Evolutionary conservation across 2,113 vertebrate species (phyloP).

Genomic region (Pycnonotus jocosus): DNA sequence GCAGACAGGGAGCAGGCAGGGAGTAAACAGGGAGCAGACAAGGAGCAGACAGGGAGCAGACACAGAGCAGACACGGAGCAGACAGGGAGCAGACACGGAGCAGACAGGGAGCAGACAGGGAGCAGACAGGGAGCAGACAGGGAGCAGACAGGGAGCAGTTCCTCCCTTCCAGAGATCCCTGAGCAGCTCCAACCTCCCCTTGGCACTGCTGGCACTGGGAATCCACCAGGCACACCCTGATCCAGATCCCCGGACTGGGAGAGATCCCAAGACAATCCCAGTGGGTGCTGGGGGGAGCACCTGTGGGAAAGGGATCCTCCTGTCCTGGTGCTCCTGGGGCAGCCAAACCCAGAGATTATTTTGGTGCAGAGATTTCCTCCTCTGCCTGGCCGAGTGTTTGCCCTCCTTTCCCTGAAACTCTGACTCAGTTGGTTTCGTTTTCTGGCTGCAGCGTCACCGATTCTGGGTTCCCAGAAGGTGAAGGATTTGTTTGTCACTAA

Average conservation of each 20-base stretch:
- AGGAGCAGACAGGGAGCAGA: background rate
- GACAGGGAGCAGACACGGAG: background rate
- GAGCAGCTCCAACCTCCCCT: background rate
- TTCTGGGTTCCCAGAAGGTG: background rate
- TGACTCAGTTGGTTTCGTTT: conserved; percentile 49
- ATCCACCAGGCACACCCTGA: background rate
- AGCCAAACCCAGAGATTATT: background rate
- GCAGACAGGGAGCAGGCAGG: background rate
- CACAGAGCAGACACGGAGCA: background rate
- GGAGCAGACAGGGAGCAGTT: background rate
- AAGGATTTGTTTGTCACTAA: background rate
- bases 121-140: background rate
- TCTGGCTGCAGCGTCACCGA: background rate
- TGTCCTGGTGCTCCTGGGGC: background rate
- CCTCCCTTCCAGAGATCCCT: background rate
- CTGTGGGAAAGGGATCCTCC: background rate
- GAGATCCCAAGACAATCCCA: background rate
- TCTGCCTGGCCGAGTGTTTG: background rate
- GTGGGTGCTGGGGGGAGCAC: background rate
- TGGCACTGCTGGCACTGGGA: background rate
- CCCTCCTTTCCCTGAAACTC: conserved; percentile 16
- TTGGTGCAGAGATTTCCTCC: background rate
- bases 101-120: background rate
- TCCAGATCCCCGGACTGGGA: background rate
- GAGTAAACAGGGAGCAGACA: background rate